phyloP scores from a whole-genome alignment of 2,113 vertebrate species.

The Phoxinus phoxinus region DNA sequence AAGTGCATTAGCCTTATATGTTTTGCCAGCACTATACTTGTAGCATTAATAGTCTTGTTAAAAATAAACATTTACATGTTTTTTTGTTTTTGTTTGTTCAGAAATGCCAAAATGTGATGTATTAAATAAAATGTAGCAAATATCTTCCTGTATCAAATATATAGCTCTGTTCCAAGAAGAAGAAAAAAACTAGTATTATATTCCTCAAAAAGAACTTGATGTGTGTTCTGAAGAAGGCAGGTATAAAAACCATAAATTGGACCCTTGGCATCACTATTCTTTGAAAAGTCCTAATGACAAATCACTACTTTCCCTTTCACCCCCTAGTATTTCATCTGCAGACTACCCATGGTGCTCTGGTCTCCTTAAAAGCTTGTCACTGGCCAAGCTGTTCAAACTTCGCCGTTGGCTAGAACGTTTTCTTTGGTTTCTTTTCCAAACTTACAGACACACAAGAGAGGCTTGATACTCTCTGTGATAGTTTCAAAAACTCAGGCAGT shows the following conservation, averaged over 20 bases:
- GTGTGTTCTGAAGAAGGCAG: constrained; percentile 44
- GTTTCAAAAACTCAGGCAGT: constrained; percentile 35
- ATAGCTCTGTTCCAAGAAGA: neutral
- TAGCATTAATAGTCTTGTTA: neutral
- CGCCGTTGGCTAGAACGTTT: constrained; percentile 62
- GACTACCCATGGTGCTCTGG: constrained; percentile 67
- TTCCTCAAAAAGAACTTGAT: constrained; percentile 46
- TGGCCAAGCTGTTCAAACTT: constrained; percentile 63
- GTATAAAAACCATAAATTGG: constrained; percentile 71
- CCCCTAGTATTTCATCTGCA: constrained; percentile 71
- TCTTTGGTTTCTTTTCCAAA: constrained; percentile 64
- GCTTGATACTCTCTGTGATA: constrained; percentile 50
- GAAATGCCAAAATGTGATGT: neutral
- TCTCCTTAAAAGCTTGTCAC: constrained; percentile 64
- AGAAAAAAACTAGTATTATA: constrained; percentile 17
- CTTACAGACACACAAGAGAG: constrained; percentile 53
- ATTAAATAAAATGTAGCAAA: neutral
- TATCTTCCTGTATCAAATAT: neutral
- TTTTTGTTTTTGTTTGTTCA: neutral
- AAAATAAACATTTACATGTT: neutral
- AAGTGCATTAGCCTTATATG: neutral
- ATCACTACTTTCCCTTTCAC: constrained; percentile 75
- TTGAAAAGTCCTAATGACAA: constrained; percentile 78
- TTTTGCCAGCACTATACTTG: constrained; percentile 20
- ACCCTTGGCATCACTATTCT: constrained; percentile 71